Conservation (phyloP, 2,888 invertebrate species). For the Cataglyphis altisquamis region DNA sequence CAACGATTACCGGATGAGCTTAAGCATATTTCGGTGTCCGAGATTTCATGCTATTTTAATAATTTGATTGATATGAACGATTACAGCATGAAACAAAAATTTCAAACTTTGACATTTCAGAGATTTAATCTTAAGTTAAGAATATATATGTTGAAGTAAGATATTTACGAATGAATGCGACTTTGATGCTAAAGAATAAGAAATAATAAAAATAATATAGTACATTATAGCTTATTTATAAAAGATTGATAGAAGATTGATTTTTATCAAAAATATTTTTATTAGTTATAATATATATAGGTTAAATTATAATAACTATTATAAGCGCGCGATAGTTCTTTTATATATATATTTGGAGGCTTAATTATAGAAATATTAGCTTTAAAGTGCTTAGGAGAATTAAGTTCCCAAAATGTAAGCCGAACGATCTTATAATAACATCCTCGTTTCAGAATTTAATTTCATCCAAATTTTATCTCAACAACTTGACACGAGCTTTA, state of each 20-base stretch:
- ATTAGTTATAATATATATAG: neutral
- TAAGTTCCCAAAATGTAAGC: conserved; percentile 29
- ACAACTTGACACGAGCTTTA: neutral
- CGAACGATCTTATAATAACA: neutral
- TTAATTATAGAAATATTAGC: conserved; percentile 34
- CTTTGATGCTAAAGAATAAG: neutral
- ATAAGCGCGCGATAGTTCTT: neutral
- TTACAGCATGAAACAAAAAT: neutral
- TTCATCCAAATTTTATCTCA: neutral
- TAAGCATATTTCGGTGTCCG: neutral
- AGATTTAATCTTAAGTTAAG: neutral
- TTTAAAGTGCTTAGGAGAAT: conserved; percentile 8
- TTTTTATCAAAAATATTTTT: neutral
- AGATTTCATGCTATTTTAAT: neutral
- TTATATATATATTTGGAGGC: no score
- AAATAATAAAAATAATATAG: neutral
- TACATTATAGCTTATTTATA: neutral
- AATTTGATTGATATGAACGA: neutral
- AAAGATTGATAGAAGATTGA: neutral
- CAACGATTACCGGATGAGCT: neutral
- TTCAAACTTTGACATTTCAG: neutral
- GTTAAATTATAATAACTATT: neutral
- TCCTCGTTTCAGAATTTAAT: conserved; percentile 27
- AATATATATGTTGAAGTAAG: neutral
- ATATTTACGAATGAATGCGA: neutral